phyloP scores from a whole-genome alignment of 2,797 vertebrate genomes.

The Acipenser transmontanus region DNA sequence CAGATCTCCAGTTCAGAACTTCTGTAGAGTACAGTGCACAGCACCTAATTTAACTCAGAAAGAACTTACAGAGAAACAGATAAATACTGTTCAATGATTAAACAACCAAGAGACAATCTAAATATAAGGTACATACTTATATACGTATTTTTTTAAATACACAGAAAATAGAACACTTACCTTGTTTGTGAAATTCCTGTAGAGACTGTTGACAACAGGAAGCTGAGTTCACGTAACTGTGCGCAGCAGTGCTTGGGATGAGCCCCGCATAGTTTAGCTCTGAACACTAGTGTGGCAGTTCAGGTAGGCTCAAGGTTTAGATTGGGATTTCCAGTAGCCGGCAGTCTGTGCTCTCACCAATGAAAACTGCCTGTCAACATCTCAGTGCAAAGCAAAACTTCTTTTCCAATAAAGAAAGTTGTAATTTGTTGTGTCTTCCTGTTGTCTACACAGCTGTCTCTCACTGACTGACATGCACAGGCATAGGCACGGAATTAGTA shows the following conservation, averaged over 20 bases:
- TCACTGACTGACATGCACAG: constrained; percentile 34
- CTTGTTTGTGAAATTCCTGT: constrained; percentile 8
- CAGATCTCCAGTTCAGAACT: too few species aligned
- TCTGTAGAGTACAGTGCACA: too few species aligned
- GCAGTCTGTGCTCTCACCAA: constrained; percentile 33
- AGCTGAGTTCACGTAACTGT: constrained; percentile 27
- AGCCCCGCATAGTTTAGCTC: constrained; percentile 32
- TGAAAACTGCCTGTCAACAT: constrained; percentile 39
- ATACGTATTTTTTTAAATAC: neutral
- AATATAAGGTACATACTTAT: neutral
- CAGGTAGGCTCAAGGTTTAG: constrained; percentile 45
- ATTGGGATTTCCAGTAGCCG: constrained; percentile 41
- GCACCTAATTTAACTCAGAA: too few species aligned
- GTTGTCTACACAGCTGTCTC: constrained; percentile 34
- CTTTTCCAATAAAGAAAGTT: constrained; percentile 1
- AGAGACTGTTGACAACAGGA: constrained; percentile 19
- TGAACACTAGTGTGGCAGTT: constrained; percentile 27
- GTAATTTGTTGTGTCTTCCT: constrained; percentile 6
- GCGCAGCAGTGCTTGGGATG: constrained; percentile 8
- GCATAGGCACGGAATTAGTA: constrained; percentile 33
- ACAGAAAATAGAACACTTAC: constrained; percentile 36
- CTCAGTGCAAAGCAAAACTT: constrained; percentile 43
- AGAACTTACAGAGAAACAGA: too few species aligned
- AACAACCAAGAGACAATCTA: neutral
- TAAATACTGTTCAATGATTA: neutral